phyloP scores from a whole-genome alignment of 2,797 vertebrate genomes.

The Emys orbicularis region DNA sequence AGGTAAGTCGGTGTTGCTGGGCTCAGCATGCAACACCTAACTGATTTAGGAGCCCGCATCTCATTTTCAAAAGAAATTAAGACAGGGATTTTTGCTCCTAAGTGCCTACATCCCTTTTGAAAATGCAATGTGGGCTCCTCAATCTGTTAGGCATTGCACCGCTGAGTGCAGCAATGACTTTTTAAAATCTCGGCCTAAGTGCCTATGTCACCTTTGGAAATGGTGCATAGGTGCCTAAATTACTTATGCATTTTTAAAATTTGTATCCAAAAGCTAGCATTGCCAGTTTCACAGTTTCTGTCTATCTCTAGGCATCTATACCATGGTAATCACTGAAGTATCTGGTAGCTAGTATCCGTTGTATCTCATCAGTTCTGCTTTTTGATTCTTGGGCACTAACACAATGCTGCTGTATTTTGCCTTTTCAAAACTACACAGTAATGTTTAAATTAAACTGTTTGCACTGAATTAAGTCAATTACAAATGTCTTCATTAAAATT shows the following conservation, averaged over 20 bases:
- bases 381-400: neutral
- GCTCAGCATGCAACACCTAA: neutral
- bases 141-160: neutral
- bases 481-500: slow-evolving; percentile 67
- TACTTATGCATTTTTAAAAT: neutral
- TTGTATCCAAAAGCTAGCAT: neutral
- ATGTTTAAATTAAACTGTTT: slow-evolving; percentile 52
- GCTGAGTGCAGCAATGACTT: neutral
- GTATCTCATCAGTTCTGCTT: slow-evolving; percentile 23
- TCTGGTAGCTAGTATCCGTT: slow-evolving; percentile 16
- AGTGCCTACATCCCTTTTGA: neutral
- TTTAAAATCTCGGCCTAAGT: neutral
- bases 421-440: slow-evolving; percentile 34
- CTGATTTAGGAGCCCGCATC: neutral
- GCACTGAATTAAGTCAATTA: slow-evolving; percentile 49
- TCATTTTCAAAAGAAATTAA: neutral
- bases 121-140: neutral
- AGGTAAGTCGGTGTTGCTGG: neutral
- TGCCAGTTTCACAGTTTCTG: neutral
- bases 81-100: neutral
- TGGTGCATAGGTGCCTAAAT: neutral
- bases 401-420: slow-evolving; percentile 29
- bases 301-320: neutral
- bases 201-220: neutral
- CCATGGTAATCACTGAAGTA: neutral